Percentiles rank a stretch among this genome's conserved stretches.
These are phyloP conservation scores for Cheiracanthium punctorium DNA, from an alignment of 2,888 invertebrate species.

Conservation along the genomic window DNA sequence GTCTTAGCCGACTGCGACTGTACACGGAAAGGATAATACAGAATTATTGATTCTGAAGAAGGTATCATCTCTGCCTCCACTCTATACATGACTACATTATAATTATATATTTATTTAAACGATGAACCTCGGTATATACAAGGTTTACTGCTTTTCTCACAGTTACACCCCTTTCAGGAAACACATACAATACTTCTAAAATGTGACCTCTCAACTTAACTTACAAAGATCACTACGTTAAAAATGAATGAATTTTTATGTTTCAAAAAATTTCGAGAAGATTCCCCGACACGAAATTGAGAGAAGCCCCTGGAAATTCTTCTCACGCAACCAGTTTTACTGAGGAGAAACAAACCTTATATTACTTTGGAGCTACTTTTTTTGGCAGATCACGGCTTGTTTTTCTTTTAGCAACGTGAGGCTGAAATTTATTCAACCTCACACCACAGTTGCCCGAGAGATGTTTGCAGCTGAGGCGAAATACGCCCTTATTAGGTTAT, in stretches of 20 bases:
- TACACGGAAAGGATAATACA: too few relatives aligned
- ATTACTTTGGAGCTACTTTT: neutral
- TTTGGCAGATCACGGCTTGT: constrained; percentile 5
- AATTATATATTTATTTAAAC: too few relatives aligned
- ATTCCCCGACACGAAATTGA: neutral
- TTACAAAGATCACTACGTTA: neutral
- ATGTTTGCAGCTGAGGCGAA: neutral
- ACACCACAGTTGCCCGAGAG: neutral
- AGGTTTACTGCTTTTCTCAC: too few relatives aligned
- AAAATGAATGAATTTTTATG: neutral
- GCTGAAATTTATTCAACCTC: neutral
- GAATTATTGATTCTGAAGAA: too few relatives aligned
- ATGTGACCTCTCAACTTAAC: too few relatives aligned
- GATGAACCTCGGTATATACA: too few relatives aligned
- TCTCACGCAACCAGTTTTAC: neutral
- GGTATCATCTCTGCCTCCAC: too few relatives aligned
- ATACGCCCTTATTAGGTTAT: neutral
- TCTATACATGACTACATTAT: too few relatives aligned
- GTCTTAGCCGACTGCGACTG: too few relatives aligned
- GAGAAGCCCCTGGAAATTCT: neutral
- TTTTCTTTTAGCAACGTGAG: constrained; percentile 4
- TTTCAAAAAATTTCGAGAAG: neutral
- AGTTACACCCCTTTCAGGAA: too few relatives aligned
- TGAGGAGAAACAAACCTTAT: neutral
- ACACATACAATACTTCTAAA: too few relatives aligned